These are phyloP conservation scores for Neoarius graeffei DNA, from an alignment of 2,113 vertebrate genomes.

Conservation along the genomic window DNA sequence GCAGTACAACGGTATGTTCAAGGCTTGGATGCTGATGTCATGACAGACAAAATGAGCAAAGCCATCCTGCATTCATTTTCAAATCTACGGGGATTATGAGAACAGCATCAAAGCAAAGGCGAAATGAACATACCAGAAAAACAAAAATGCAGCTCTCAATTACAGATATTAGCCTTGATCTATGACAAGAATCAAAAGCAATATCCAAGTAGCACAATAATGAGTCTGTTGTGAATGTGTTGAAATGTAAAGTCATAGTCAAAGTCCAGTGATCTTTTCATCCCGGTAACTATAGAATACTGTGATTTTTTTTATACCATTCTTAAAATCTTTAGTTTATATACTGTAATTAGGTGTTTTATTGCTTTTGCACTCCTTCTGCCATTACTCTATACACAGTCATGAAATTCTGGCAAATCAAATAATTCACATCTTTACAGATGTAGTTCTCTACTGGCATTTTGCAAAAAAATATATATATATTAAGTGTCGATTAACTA, in stretches of 20 bases:
- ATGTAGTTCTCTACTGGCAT: background rate
- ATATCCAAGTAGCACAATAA: conserved; percentile 8
- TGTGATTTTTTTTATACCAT: background rate
- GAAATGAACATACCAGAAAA: conserved; percentile 35
- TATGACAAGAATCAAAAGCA: conserved; percentile 25
- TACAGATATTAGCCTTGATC: conserved; percentile 30
- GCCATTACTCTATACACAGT: background rate
- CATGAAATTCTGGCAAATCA: background rate
- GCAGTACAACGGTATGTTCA: background rate
- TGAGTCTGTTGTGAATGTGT: background rate
- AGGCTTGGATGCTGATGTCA: conserved; percentile 35
- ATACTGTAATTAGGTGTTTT: background rate
- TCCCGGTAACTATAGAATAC: background rate
- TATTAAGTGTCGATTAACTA: background rate
- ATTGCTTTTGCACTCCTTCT: background rate
- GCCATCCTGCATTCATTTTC: conserved; percentile 31
- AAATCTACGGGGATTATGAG: conserved; percentile 1
- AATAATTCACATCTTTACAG: background rate
- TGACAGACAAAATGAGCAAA: conserved; percentile 42
- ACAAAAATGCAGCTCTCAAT: conserved; percentile 28
- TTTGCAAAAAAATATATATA: background rate
- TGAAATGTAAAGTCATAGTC: conserved; percentile 1
- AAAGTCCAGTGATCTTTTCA: background rate
- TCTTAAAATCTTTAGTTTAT: background rate
- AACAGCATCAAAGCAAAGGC: conserved; percentile 44